Evolutionary conservation across 2,797 vertebrate genomes (phyloP).

Genomic region (Macroramphosus scolopax): DNA sequence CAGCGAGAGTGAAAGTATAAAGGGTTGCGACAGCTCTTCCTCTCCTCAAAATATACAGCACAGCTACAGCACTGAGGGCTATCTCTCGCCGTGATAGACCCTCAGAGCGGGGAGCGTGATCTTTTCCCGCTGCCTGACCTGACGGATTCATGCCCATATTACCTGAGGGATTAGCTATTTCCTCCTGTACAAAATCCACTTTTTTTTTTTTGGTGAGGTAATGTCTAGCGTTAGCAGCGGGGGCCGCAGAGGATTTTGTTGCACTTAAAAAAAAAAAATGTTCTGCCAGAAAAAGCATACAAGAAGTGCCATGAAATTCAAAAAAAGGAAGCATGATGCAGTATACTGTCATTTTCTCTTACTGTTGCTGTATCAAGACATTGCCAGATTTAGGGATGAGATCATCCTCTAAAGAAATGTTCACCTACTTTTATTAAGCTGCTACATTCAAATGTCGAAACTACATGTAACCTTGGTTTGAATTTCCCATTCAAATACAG

Average conservation of each 20-base stretch:
- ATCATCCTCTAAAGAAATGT: constrained; percentile 29
- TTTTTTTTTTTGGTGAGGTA: constrained; percentile 77
- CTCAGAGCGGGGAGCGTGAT: constrained; percentile 34
- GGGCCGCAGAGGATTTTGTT: constrained; percentile 42
- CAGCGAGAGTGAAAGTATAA: constrained; percentile 32
- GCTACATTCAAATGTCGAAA: constrained; percentile 26
- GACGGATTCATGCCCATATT: constrained; percentile 64
- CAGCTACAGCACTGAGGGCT: constrained; percentile 23
- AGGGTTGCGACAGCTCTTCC: constrained; percentile 48
- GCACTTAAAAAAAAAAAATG: constrained; percentile 40
- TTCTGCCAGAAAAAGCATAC: constrained; percentile 47
- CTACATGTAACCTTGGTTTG: constrained; percentile 20
- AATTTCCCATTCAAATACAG: constrained; percentile 22
- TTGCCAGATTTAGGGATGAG: constrained; percentile 35
- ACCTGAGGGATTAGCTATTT: constrained; percentile 74
- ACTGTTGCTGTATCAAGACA: constrained; percentile 16
- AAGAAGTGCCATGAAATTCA: constrained; percentile 47
- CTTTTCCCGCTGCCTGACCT: constrained; percentile 53
- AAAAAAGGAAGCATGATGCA: constrained; percentile 40
- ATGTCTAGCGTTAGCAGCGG: constrained; percentile 67
- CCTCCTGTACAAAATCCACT: constrained; percentile 65
- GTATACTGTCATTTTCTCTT: constrained; percentile 30
- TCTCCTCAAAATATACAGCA: constrained; percentile 25
- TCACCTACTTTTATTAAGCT: constrained; percentile 21
- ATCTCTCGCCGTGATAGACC: constrained; percentile 27